phyloP scores from a whole-genome alignment of 2,888 invertebrate species.

The Euclidia mi region DNA sequence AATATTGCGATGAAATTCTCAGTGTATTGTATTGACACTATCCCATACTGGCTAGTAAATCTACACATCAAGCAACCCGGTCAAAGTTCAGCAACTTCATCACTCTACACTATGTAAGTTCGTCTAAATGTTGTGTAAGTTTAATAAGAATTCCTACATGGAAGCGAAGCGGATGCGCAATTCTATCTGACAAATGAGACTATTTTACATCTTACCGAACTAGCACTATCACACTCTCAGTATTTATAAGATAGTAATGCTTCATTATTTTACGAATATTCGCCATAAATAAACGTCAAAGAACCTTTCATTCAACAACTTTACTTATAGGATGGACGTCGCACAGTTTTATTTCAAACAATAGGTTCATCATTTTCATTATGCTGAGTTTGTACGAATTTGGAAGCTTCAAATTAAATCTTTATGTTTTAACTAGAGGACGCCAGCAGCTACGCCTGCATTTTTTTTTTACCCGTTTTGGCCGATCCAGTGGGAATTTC shows the following conservation, averaged over 20 bases:
- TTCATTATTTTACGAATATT: constrained; percentile 1
- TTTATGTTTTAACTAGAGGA: constrained; percentile 1
- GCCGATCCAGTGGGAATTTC: too few species aligned
- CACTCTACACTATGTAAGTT: constrained; percentile 72
- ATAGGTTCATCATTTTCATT: constrained; percentile 14
- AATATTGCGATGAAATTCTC: constrained; percentile 31
- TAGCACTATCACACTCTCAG: constrained; percentile 12
- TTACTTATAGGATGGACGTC: background rate
- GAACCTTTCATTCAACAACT: background rate
- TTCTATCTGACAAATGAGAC: constrained; percentile 75
- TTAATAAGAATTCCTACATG: constrained; percentile 80
- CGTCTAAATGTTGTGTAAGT: constrained; percentile 78
- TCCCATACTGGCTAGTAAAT: constrained; percentile 49
- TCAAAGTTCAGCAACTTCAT: too few species aligned
- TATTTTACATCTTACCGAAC: constrained; percentile 63
- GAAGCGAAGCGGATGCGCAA: constrained; percentile 54
- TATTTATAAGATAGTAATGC: constrained; percentile 59
- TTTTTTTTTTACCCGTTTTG: too few species aligned
- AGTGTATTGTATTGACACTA: constrained; percentile 43
- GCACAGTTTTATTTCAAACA: constrained; percentile 13
- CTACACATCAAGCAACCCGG: constrained; percentile 58
- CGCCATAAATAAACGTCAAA: constrained; percentile 2
- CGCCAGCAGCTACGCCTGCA: too few species aligned
- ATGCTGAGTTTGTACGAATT: constrained; percentile 7
- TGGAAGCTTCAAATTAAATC: background rate